Base-by-base conservation (phyloP, 1,140 invertebrate species). In the Rhagoletis zephyria region DNA sequence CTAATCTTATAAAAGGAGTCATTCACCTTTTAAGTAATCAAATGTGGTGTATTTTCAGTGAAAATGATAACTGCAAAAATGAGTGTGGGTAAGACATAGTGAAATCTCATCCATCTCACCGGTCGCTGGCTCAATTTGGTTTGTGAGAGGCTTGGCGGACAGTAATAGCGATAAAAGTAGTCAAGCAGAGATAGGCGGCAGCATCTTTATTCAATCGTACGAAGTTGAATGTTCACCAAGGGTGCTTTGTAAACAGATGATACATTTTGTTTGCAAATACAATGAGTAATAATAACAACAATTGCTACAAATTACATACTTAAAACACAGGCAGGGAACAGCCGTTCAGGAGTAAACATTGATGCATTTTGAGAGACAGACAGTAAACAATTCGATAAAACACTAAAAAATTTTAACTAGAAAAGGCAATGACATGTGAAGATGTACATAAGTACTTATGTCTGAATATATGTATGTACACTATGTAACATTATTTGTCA, bases 341-440 rank as follows among this genome's bases (percentile, higher is more conserved):
- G 67, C 45, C 67, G 67, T 48, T 74, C 45, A 10, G 12, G 67
- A 16, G 45, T 74, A 74, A 74, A 48, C 42, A 74, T 48, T 74
- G 40, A 12, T 74, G 12, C 67, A 74, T 74, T 74, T 2, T 74
- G 4, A 74, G 14, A 48, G 40, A 45, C 42, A 40, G 40, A 48
- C 40, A 16, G 67, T 74, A 74, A 74, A 74, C 67, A 74, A 74
- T 74, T 48, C 67, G 42, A 6, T 74, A 14, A 42, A 74, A 74
- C 0, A 48, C 12, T 12, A 74, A 45, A 74, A 48, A 56, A 56
- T 74, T 4, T 48, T 48, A 42, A n/a, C 14, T 48, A 45, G 67
- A 30, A 48, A 48, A 74, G 67, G 10, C 67, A 74, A 48, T 7
- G 67, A 48, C 67, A 56, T 10, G 5, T 2, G 10, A 56, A 40